A percentile compares a stretch with the other conserved stretches of the same genome.
phyloP scores from a whole-genome alignment of 2,888 invertebrate genomes.

The Leptinotarsa peninsularis region DNA sequence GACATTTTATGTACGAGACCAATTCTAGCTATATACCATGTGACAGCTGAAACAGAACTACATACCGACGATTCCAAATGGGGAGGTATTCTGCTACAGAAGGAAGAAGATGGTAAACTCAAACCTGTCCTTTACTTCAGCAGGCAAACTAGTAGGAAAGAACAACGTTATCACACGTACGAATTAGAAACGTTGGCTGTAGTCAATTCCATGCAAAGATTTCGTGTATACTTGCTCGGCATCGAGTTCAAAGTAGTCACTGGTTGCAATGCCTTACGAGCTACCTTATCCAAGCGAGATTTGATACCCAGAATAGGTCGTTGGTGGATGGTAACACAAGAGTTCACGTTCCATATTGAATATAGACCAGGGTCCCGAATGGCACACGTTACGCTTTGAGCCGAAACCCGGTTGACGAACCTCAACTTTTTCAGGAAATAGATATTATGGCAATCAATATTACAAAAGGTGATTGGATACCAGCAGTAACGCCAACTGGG shows the following conservation, averaged over 20 bases:
- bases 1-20: conserved; percentile 36
- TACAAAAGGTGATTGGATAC: conserved; percentile 47
- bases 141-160: conserved; percentile 34
- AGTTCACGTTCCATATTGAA: conserved; percentile 43
- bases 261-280: conserved; percentile 57
- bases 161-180: conserved; percentile 52
- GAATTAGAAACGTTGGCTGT: conserved; percentile 58
- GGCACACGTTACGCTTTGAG: conserved; percentile 45
- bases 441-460: conserved; percentile 30
- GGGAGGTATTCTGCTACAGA: conserved; percentile 37
- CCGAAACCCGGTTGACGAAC: conserved; percentile 35
- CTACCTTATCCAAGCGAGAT: conserved; percentile 52
- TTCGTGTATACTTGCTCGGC: conserved; percentile 52
- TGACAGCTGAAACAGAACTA: conserved; percentile 42
- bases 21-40: conserved; percentile 46
- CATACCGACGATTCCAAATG: conserved; percentile 45
- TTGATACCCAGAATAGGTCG: conserved; percentile 53
- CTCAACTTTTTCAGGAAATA: not conserved
- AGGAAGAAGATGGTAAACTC: conserved; percentile 28
- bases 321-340: conserved; percentile 54
- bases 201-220: conserved; percentile 49
- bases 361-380: conserved; percentile 37
- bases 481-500: not conserved
- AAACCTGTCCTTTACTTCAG: conserved; percentile 36
- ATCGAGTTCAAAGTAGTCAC: conserved; percentile 51